phyloP scores from a whole-genome alignment of 2,113 vertebrate genomes.

The Proterorhinus semilunaris region DNA sequence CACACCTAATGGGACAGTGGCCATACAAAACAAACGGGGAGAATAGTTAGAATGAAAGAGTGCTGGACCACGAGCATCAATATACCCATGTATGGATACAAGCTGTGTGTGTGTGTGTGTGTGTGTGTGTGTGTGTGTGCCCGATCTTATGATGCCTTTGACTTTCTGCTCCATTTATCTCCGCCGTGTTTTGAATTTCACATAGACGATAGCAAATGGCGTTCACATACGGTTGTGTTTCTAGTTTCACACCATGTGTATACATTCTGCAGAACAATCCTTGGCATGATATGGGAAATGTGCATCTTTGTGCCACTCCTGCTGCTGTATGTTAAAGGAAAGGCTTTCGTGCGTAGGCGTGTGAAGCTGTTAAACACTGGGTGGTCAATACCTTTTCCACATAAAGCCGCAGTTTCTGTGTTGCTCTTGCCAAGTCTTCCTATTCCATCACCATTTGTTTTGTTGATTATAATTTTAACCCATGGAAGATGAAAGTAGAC shows the following conservation, averaged over 20 bases:
- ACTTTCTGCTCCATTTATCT: slow-evolving; percentile 64
- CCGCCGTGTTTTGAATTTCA: slow-evolving; percentile 37
- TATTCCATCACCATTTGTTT: slow-evolving; percentile 2
- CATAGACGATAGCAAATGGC: slow-evolving; percentile 17
- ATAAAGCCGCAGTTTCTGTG: slow-evolving; percentile 48
- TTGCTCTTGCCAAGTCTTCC: neutral
- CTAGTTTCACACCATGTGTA: neutral
- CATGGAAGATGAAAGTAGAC: neutral
- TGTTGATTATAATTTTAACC: slow-evolving; percentile 16
- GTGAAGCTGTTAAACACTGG: slow-evolving; percentile 55
- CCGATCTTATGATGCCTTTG: slow-evolving; percentile 59
- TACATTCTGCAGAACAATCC: neutral
- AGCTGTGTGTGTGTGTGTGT: slow-evolving; percentile 22
- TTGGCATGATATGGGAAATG: neutral
- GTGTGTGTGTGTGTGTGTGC: slow-evolving; percentile 2
- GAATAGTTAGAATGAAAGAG: slow-evolving; percentile 31
- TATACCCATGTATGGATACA: slow-evolving; percentile 72
- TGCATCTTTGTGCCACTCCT: neutral
- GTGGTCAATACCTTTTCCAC: slow-evolving; percentile 71
- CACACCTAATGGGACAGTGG: slow-evolving; percentile 16
- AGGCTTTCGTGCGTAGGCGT: slow-evolving; percentile 17
- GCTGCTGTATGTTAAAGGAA: neutral
- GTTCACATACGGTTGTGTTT: slow-evolving; percentile 6
- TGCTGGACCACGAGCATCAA: slow-evolving; percentile 44
- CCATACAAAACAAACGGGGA: slow-evolving; percentile 19